Evolutionary conservation across 1,140 invertebrate genomes (phyloP).

Genomic region (Drosophila oshimai): DNA sequence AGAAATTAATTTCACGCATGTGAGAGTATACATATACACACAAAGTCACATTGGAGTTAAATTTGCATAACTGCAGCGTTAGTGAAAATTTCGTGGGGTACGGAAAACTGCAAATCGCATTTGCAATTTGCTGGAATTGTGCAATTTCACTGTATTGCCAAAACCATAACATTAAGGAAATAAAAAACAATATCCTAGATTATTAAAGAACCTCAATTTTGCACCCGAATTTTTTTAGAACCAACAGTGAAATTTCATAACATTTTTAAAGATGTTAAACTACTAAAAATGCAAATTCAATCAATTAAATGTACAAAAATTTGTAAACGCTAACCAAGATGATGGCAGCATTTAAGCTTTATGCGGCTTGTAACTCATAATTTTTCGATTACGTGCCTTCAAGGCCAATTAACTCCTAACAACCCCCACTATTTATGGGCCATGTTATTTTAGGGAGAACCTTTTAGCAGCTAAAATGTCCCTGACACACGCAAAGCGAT

Average conservation of each 20-base stretch:
- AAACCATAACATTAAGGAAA: conserved; percentile 3
- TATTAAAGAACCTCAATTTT: no score
- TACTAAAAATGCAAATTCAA: conserved; percentile 45
- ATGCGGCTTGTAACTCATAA: conserved; percentile 30
- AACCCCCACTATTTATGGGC: conserved; percentile 37
- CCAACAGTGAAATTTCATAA: neutral
- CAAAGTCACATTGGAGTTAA: conserved; percentile 2
- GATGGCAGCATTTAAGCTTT: conserved; percentile 25
- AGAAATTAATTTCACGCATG: no score
- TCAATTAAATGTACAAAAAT: conserved; percentile 38
- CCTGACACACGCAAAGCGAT: conserved; percentile 23
- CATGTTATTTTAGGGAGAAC: conserved; percentile 7
- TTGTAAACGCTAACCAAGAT: conserved; percentile 14
- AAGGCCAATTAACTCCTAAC: conserved; percentile 50
- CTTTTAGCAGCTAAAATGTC: conserved; percentile 30
- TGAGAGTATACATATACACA: no score
- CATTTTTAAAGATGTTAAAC: no score
- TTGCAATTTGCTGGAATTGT: conserved; percentile 39
- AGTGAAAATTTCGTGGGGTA: conserved; percentile 38
- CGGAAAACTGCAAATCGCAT: conserved; percentile 47
- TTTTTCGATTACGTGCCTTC: conserved; percentile 34
- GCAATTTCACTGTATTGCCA: neutral
- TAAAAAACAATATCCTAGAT: neutral
- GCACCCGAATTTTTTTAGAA: no score
- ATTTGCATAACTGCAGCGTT: conserved; percentile 53